Percentiles rank a stretch among this genome's conserved stretches.
Evolutionary conservation across 2,888 invertebrate genomes (phyloP).

Genomic region (Chorisops tibialis): DNA sequence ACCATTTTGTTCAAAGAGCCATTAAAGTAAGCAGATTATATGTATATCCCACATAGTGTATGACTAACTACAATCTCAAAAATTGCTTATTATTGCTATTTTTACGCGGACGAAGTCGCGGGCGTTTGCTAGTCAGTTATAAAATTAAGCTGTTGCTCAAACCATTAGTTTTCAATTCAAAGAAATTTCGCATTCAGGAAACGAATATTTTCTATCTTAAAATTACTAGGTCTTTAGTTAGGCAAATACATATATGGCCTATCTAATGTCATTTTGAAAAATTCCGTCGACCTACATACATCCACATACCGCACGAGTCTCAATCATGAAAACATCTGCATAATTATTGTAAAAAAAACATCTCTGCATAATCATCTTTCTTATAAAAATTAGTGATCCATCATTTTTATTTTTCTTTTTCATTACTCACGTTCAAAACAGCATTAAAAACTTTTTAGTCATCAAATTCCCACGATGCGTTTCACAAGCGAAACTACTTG

Average conservation of each 20-base stretch:
- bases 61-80: no score
- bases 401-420: slow-evolving; percentile 16
- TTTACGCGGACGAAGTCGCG: no score
- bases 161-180: no score
- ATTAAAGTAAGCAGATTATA: no score
- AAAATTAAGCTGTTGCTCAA: no score
- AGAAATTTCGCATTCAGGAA: no score
- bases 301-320: neutral
- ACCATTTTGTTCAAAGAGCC: no score
- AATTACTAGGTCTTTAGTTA: no score
- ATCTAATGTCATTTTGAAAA: neutral
- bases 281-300: neutral
- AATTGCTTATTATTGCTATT: no score
- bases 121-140: no score
- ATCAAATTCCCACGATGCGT: slow-evolving; percentile 24
- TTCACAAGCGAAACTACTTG: neutral
- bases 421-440: slow-evolving; percentile 21
- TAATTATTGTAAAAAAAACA: neutral
- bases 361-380: neutral
- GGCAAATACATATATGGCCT: neutral
- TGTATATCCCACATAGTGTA: no score
- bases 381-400: slow-evolving; percentile 23
- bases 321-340: neutral
- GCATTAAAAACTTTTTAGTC: slow-evolving; percentile 23
- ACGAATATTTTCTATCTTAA: no score